Percentiles rank a stretch among this genome's conserved stretches.
phyloP scores from a whole-genome alignment of 2,888 invertebrate species.

The Tipula confusa region DNA sequence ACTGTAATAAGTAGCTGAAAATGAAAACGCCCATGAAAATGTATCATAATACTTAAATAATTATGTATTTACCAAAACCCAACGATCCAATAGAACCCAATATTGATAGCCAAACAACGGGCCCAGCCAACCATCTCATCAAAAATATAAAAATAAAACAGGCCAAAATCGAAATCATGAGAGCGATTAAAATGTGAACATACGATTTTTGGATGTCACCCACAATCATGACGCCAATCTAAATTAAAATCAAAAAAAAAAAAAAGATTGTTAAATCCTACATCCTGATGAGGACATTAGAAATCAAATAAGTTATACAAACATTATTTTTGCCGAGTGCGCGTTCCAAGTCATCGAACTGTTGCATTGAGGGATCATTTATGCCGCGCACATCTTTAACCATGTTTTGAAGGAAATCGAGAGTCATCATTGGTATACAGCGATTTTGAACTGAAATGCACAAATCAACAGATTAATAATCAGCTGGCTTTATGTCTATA shows the following conservation, averaged over 20 bases:
- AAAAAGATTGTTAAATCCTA: too few species aligned
- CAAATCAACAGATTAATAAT: background rate
- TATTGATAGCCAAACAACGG: constrained; percentile 84
- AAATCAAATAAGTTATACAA: background rate
- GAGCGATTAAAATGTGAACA: constrained; percentile 63
- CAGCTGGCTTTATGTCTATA: background rate
- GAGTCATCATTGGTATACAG: background rate
- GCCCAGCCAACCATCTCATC: constrained; percentile 81
- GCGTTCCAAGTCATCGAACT: background rate
- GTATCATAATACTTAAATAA: background rate
- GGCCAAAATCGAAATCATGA: constrained; percentile 64
- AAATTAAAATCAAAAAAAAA: constrained; percentile 33
- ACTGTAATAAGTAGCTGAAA: constrained; percentile 58
- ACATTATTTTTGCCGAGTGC: background rate
- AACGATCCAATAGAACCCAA: constrained; percentile 67
- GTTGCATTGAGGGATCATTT: background rate
- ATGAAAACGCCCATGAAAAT: background rate
- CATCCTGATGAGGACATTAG: background rate
- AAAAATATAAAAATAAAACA: constrained; percentile 83
- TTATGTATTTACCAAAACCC: constrained; percentile 53
- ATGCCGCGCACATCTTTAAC: background rate
- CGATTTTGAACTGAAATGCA: background rate
- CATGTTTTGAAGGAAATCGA: background rate
- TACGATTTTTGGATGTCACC: constrained; percentile 71
- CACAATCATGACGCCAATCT: constrained; percentile 71